Conservation (phyloP, 2,113 vertebrate species). For the Nothobranchius furzeri region DNA sequence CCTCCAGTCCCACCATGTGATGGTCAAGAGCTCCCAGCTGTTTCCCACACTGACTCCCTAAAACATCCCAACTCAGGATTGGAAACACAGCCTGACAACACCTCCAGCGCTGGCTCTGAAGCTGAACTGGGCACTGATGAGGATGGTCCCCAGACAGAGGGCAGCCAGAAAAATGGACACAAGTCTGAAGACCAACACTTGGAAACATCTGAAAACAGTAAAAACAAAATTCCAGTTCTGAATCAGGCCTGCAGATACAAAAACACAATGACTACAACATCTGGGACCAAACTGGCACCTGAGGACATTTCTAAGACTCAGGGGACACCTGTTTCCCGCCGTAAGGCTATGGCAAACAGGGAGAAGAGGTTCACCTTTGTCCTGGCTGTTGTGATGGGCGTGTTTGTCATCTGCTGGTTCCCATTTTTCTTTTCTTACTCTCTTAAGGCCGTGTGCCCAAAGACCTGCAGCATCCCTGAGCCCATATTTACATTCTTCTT, state of each 20-base stretch:
- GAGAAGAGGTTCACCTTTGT: slow-evolving; percentile 92
- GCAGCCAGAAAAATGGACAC: background rate
- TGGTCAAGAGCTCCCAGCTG: background rate
- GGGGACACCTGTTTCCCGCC: slow-evolving; percentile 68
- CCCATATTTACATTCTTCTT: slow-evolving; percentile 80
- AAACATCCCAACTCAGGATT: background rate
- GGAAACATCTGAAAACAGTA: slow-evolving; percentile 2
- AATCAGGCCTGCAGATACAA: slow-evolving; percentile 47
- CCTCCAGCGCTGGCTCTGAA: slow-evolving; percentile 61
- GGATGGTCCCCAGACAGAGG: background rate
- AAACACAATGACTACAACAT: slow-evolving; percentile 70
- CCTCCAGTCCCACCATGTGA: too few relatives aligned
- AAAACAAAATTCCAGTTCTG: slow-evolving; percentile 33
- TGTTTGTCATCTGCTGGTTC: slow-evolving; percentile 92
- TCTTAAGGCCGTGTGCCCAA: slow-evolving; percentile 83
- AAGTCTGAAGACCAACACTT: background rate
- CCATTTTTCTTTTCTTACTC: slow-evolving; percentile 92
- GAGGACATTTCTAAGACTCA: slow-evolving; percentile 46
- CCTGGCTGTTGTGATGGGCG: slow-evolving; percentile 89
- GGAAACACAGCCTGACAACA: slow-evolving; percentile 22
- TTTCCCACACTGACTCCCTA: slow-evolving; percentile 2
- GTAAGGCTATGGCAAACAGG: slow-evolving; percentile 80
- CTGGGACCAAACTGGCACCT: slow-evolving; percentile 68
- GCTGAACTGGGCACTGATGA: slow-evolving; percentile 28
- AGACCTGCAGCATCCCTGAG: slow-evolving; percentile 78